Evolutionary conservation across 1,140 invertebrate genomes (phyloP), one percentile per base, ranked within the genome.

Genomic region (Pogonus chalceus): DNA sequence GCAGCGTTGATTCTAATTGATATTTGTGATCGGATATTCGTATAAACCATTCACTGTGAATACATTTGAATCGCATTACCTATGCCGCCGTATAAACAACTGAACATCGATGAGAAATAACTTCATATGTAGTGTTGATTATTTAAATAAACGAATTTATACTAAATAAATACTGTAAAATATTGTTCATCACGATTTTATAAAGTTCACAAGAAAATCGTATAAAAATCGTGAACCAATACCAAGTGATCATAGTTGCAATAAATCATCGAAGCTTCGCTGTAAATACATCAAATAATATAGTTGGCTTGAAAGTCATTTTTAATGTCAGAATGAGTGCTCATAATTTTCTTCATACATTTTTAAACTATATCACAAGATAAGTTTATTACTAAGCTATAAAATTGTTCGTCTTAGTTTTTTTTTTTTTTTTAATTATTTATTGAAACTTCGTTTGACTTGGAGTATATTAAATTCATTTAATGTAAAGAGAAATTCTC

Each of bases 121-220:
- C 4, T 4, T 7, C 26, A 14, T 31, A 31, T 31, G 26, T 31
- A 31, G n/a, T n/a, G n/a, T n/a, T n/a, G n/a, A n/a, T n/a, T n/a
- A n/a, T n/a, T n/a, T n/a, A n/a, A n/a, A n/a, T 31, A 14, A 7
- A 31, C 14, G 26, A 7, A 31, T 31, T 7, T 31, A 31, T 31
- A 31, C 26, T 7, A 7, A 31, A 14, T 31, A 31, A 31, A 7
- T 4, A 14, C 26, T 4, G 26, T 14, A 31, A 31, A 4, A 31
- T 31, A 7, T 31, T 14, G 26, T 31, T 31, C 4, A 16, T 43
- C 37, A 43, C 37, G 37, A 43, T 43, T 43, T 43, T 43, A 43
- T 43, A 43, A 43, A 43, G 37, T 43, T 43, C 37, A 43, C 18
- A 43, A 16, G 37, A 43, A 43, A 43, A 43, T 43, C 37, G 37